Percentiles rank a stretch among this genome's conserved stretches.
phyloP scores from a whole-genome alignment of 1,140 invertebrate species.

The Polypedilum vanderplanki region DNA sequence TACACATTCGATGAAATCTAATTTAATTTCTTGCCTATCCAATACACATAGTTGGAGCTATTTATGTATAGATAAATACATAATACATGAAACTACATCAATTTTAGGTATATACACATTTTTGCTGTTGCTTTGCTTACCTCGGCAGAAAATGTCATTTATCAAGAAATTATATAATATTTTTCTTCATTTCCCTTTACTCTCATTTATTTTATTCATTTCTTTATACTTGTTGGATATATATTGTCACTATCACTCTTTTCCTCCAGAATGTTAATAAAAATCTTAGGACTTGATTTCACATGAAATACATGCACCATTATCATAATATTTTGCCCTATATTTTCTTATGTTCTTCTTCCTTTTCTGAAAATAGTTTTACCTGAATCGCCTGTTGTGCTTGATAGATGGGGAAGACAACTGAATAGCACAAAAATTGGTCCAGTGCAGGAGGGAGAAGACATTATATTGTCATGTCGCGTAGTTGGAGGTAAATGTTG shows the following conservation, averaged over 20 bases:
- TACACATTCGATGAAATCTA: conserved; percentile 6
- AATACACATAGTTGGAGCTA: neutral
- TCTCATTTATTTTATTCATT: conserved; percentile 10
- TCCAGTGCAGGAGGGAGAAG: conserved; percentile 65
- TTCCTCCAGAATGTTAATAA: too few species aligned
- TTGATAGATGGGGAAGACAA: conserved; percentile 66
- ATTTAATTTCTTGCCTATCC: conserved; percentile 13
- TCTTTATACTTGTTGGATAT: neutral
- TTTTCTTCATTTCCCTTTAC: neutral
- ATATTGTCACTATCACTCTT: too few species aligned
- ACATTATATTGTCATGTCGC: conserved; percentile 52
- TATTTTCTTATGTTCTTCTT: conserved; percentile 32
- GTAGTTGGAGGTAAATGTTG: conserved; percentile 50
- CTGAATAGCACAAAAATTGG: conserved; percentile 65
- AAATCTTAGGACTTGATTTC: too few species aligned
- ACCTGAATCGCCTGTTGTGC: conserved; percentile 73
- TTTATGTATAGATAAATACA: neutral
- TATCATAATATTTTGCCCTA: too few species aligned
- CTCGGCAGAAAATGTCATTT: conserved; percentile 12
- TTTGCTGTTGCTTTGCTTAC: neutral
- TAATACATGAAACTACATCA: neutral
- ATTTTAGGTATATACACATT: neutral
- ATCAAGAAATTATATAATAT: conserved; percentile 21
- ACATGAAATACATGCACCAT: too few species aligned
- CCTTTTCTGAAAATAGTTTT: conserved; percentile 58